A percentile compares a stretch with the other conserved stretches of the same genome.
phyloP scores from a whole-genome alignment of 2,113 vertebrate genomes.

The Cavia porcellus region DNA sequence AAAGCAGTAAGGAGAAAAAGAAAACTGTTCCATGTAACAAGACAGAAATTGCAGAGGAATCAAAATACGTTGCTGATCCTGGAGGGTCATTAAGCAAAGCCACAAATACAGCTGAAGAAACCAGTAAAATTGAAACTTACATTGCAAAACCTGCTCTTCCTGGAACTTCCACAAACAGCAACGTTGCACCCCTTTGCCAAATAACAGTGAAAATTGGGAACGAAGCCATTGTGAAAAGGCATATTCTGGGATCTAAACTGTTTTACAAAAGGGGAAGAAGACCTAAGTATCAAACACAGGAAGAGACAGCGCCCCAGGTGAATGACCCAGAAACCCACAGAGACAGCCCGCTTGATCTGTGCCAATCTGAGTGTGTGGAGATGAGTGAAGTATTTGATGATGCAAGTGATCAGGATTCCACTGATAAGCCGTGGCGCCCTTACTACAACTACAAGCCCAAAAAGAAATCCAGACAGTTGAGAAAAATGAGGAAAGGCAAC shows the following conservation, averaged over 20 bases:
- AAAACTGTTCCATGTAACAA: constrained; percentile 88
- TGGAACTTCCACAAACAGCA: constrained; percentile 94
- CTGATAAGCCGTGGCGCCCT: constrained; percentile 96
- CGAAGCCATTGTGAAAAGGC: constrained; percentile 96
- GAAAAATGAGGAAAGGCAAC: constrained; percentile 92
- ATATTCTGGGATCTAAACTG: constrained; percentile 95
- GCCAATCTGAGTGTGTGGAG: constrained; percentile 88
- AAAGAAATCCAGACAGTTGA: constrained; percentile 94
- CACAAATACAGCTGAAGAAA: constrained; percentile 77
- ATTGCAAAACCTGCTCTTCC: constrained; percentile 97
- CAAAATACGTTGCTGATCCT: constrained; percentile 83
- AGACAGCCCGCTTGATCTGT: constrained; percentile 86
- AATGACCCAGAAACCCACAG: constrained; percentile 84
- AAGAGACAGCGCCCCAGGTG: constrained; percentile 81
- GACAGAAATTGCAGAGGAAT: constrained; percentile 90
- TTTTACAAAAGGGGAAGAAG: constrained; percentile 93
- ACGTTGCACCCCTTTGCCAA: constrained; percentile 95
- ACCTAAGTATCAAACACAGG: constrained; percentile 86
- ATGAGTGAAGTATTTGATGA: constrained; percentile 92
- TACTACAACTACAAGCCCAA: constrained; percentile 99
- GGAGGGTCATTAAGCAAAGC: constrained; percentile 85
- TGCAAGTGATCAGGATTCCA: constrained; percentile 94
- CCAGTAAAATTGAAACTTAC: constrained; percentile 95
- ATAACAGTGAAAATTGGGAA: constrained; percentile 99
- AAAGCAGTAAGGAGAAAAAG: constrained; percentile 90